These are phyloP conservation scores for Orestias chungarensis DNA, from an alignment of 2,797 vertebrate species.

Conservation along the genomic window DNA sequence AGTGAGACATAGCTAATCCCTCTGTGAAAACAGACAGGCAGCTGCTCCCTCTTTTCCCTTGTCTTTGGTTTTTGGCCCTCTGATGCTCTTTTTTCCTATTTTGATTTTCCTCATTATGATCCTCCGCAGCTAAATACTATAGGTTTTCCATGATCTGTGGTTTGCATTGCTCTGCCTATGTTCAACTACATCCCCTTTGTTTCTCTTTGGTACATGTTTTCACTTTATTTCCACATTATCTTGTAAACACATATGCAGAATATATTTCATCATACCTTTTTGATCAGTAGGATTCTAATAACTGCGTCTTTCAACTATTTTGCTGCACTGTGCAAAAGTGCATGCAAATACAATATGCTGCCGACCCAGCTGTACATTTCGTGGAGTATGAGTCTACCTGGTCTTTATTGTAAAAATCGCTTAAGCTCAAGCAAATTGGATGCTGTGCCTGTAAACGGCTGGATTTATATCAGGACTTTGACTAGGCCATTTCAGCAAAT, in stretches of 20 bases:
- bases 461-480: neutral
- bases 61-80: conserved; percentile 19
- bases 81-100: conserved; percentile 17
- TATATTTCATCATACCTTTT: neutral
- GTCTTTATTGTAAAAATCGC: neutral
- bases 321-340: neutral
- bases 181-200: conserved; percentile 31
- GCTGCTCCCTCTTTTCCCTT: neutral
- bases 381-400: too few species aligned
- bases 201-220: conserved; percentile 1
- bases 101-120: conserved; percentile 12
- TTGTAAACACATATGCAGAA: neutral
- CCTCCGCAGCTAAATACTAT: neutral
- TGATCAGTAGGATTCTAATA: neutral
- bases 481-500: neutral
- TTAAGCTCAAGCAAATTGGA: neutral
- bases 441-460: neutral
- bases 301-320: neutral
- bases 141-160: neutral
- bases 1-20: conserved; percentile 34
- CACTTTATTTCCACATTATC: conserved; percentile 25
- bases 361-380: neutral
- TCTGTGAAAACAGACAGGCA: conserved; percentile 20
- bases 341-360: too few species aligned
- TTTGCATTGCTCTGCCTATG: conserved; percentile 5